Base-by-base conservation (phyloP, 1,140 invertebrate genomes). In the Trichomalopsis sarcophagae region DNA sequence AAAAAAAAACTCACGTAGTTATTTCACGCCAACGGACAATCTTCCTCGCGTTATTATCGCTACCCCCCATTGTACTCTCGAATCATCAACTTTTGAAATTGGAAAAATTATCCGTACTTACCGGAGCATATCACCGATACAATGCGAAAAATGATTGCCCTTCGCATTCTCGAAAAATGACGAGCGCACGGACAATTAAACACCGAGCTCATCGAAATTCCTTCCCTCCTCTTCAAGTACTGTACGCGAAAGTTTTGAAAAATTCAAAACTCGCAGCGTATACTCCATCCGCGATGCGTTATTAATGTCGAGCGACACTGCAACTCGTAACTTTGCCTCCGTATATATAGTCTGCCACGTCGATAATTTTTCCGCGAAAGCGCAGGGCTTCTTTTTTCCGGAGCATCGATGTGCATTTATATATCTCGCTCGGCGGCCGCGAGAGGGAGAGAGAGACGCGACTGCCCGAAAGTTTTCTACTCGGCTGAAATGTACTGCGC, bases 291-390 rank as follows among this genome's bases (percentile, higher is more conserved):
- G 1, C 50, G 27, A 78, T 36, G 76, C 76, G 50, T 62, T 78
- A 78, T 78, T 78, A 78, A 78, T 78, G 55, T 77, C 75, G 44
- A 77, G 75, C 21, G 75, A 75, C 36, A 40, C 73, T 50, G 23
- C 27, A 78, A 33, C 40, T n/a, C 17, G 36, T 50, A 76, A 76
- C 74, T 50, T 47, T 40, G 7, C 6, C 55, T 62, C 23, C 50
- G 3, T 47, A 50, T 21, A n/a, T 17, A 74, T 9, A n/a, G 5
- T 4, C 50, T 50, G 44, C 44, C 21, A 11, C 55, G 55, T 50
- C 40, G 40, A 76, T 76, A 76, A 76, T 62, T 21, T 17, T 62
- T n/a, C 55, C 55, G 21, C 27, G 27, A 27, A 1, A 27, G 27
- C n/a, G 55, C 55, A 21, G 55, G 3, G 21, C 55, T 21, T 62